These are phyloP conservation scores for Arctopsyche grandis DNA, from an alignment of 1,140 invertebrate species.

Conservation along the genomic window DNA sequence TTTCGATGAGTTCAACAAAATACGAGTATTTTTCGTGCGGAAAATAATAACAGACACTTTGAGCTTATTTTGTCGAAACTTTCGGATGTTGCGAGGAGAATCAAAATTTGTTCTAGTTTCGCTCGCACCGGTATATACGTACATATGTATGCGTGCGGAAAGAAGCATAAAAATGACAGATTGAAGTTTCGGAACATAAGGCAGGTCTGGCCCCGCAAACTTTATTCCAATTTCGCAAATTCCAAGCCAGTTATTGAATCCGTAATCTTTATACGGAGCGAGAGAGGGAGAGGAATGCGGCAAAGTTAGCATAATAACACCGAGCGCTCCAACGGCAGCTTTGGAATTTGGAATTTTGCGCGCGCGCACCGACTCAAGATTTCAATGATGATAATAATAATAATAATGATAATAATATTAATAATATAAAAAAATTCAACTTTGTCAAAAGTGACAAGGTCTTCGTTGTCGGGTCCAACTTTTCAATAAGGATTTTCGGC, in stretches of 20 bases:
- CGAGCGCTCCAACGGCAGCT: neutral
- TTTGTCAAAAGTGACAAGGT: conserved; percentile 28
- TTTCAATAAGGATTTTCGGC: conserved; percentile 29
- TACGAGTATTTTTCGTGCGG: too few species aligned
- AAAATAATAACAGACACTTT: too few species aligned
- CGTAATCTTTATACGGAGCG: conserved; percentile 1
- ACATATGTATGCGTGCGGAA: too few species aligned
- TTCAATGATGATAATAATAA: too few species aligned
- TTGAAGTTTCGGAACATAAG: neutral
- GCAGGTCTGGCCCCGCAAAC: conserved; percentile 7
- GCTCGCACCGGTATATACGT: too few species aligned
- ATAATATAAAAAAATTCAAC: neutral
- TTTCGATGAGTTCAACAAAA: too few species aligned
- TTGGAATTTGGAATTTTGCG: conserved; percentile 14
- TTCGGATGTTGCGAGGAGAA: too few species aligned
- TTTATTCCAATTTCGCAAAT: conserved; percentile 24
- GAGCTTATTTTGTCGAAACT: too few species aligned
- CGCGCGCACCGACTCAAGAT: too few species aligned
- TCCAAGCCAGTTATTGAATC: conserved; percentile 25
- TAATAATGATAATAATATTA: too few species aligned
- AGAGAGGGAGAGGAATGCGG: conserved; percentile 6
- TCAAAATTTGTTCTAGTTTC: too few species aligned
- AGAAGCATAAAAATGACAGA: too few species aligned
- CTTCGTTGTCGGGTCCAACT: neutral
- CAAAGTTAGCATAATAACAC: conserved; percentile 1